Percentiles rank a stretch among this genome's conserved stretches.
phyloP scores from a whole-genome alignment of 2,888 invertebrate genomes.

The Eupithecia dodoneata region DNA sequence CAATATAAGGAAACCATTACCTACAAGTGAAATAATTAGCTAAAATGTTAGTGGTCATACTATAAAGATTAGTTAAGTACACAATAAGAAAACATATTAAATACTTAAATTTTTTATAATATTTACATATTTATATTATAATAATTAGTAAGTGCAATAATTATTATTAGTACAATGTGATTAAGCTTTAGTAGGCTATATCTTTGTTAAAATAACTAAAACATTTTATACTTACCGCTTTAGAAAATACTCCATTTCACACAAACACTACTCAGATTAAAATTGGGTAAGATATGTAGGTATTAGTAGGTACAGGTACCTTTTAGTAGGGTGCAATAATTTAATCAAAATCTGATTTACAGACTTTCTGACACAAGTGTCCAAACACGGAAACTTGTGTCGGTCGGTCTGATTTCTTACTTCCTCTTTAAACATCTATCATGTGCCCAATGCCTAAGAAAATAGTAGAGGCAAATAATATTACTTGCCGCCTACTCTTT shows the following conservation, averaged over 20 bases:
- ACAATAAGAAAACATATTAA: background rate
- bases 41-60: background rate
- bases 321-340: background rate
- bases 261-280: background rate
- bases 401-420: background rate
- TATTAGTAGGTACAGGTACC: background rate
- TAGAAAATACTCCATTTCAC: background rate
- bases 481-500: background rate
- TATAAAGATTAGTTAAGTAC: background rate
- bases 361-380: background rate
- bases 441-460: background rate
- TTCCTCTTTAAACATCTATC: background rate
- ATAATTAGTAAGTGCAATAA: background rate
- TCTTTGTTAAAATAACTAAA: conserved; percentile 4
- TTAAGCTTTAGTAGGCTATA: conserved; percentile 20
- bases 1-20: background rate
- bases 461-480: background rate
- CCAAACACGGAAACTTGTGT: background rate
- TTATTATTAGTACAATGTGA: conserved; percentile 4
- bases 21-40: background rate
- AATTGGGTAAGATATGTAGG: background rate
- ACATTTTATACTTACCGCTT: conserved; percentile 22
- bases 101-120: background rate
- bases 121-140: background rate
- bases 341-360: no score